Conservation (phyloP, 2,113 vertebrate genomes). For the Bos javanicus region DNA sequence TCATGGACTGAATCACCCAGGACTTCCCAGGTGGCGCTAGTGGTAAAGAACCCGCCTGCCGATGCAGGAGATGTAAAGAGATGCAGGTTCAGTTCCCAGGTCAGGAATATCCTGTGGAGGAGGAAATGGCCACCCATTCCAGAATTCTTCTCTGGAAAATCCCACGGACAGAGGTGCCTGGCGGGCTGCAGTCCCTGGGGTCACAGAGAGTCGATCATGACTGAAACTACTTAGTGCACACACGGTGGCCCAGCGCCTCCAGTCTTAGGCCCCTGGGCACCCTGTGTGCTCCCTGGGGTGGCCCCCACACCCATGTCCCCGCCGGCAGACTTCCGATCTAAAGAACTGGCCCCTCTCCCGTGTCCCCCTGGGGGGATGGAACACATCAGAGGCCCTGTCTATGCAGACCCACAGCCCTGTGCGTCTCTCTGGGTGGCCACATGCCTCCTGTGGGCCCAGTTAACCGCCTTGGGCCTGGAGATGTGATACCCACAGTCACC, state of each 20-base stretch:
- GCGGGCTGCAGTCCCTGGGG: neutral
- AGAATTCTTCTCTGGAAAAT: neutral
- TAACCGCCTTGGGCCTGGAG: rapidly evolving
- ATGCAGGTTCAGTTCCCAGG: neutral
- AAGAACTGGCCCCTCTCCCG: rapidly evolving
- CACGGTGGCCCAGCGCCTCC: neutral
- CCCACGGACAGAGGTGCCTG: neutral
- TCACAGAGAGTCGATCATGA: neutral
- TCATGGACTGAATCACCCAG: rapidly evolving
- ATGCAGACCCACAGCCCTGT: rapidly evolving
- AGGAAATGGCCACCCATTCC: neutral
- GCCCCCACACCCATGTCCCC: rapidly evolving
- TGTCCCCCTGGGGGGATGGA: rapidly evolving
- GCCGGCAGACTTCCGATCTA: neutral
- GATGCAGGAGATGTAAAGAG: neutral
- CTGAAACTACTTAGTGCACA: rapidly evolving
- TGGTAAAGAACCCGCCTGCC: neutral
- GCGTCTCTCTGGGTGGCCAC: rapidly evolving
- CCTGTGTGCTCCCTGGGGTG: rapidly evolving
- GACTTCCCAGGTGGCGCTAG: neutral
- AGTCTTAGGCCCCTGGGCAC: too few species aligned
- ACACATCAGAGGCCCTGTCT: neutral
- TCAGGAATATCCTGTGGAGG: neutral
- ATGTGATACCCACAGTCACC: rapidly evolving
- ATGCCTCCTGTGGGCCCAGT: rapidly evolving